Evolutionary conservation across 2,113 vertebrate species (phyloP), one percentile per base, ranked within the genome.

Genomic region (Xyliphius kryptos): DNA sequence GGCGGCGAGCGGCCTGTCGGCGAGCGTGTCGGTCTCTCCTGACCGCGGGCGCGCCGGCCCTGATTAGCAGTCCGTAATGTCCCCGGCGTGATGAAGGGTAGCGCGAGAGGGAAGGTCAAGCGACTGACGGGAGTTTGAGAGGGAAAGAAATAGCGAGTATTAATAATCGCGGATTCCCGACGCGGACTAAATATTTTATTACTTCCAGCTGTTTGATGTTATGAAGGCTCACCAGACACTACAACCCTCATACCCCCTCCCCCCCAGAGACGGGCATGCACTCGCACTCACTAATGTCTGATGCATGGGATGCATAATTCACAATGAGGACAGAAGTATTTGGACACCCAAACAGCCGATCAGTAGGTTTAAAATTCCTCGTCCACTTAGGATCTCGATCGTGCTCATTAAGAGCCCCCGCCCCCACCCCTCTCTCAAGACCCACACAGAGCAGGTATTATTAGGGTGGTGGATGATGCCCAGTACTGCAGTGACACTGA

Each of bases 131-230:
- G 74, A 61, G 58, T 65, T n/a, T 6, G 26, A 32, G 49, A 51
- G 58, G 46, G 40, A 56, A 44, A 81, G 78, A 77, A 82, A 85
- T 79, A 83, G 65, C 73, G 71, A 75, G 77, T 81, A 85, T 87
- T 87, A 86, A 86, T 85, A 87, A 85, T 87, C 86, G 80, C 82
- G 85, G 79, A 85, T 83, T 85, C 82, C 80, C 82, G 83, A 82
- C 61, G 76, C 84, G 85, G 85, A 80, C 79, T 88, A 87, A 87
- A 88, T 88, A 88, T 87, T 87, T 87, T 86, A 87, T 87, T 80
- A 87, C 85, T 86, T 88, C 85, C 87, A 87, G 83, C 85, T 88
- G 85, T 87, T 87, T 87, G 85, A 87, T 85, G 85, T 88, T 86
- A 87, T 86, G 80, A 81, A 84, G 82, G 79, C 80, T 84, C 87